Percentiles rank a stretch among this genome's conserved stretches.
phyloP scores from a whole-genome alignment of 2,797 vertebrate species.

The Micromesistius poutassou region DNA sequence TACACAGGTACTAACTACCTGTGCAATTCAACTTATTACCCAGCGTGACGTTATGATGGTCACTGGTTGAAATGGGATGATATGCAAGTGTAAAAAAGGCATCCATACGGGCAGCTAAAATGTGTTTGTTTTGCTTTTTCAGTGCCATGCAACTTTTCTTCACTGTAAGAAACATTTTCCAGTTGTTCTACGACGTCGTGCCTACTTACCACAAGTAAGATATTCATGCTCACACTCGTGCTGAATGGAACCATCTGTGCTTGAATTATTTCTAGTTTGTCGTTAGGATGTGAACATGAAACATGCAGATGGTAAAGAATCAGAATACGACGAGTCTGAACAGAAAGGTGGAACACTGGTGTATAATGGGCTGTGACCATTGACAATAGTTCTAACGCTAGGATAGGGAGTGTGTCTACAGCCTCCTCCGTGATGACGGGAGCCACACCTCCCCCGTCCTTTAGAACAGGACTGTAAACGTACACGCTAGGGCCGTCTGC shows the following conservation, averaged over 20 bases:
- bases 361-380: neutral
- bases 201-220: conserved; percentile 95
- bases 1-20: no score
- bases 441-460: neutral
- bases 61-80: neutral
- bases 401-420: neutral
- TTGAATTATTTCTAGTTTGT: neutral
- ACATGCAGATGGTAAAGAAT: neutral
- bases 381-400: neutral
- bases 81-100: neutral
- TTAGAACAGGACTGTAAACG: neutral
- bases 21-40: neutral
- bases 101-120: neutral
- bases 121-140: conserved; percentile 18
- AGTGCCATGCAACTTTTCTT: conserved; percentile 93
- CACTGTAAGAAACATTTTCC: conserved; percentile 92
- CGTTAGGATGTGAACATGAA: neutral
- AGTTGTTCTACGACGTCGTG: conserved; percentile 95
- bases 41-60: neutral
- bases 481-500: no score
- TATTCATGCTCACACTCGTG: neutral
- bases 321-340: neutral
- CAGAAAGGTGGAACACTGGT: neutral
- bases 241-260: neutral
- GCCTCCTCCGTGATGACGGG: neutral